Conservation (phyloP, 2,888 invertebrate species). For the Ectemnius cavifrons region DNA sequence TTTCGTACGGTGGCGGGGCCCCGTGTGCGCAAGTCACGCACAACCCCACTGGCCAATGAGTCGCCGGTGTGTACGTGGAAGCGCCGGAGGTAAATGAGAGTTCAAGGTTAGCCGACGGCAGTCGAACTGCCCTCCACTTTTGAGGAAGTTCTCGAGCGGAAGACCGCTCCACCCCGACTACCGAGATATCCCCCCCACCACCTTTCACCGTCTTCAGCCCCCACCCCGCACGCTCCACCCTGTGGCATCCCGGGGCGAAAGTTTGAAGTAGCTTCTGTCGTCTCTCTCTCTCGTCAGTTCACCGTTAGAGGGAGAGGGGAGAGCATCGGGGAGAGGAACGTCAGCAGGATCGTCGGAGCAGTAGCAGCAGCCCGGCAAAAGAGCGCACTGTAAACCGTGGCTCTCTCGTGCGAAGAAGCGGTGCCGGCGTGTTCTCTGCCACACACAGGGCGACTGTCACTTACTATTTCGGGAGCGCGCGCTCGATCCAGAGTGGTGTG, state of each 20-base stretch:
- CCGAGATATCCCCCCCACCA: no score
- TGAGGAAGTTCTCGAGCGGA: conserved; percentile 28
- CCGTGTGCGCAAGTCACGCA: conserved; percentile 25
- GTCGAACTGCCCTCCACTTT: conserved; percentile 35
- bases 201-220: no score
- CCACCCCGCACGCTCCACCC: no score
- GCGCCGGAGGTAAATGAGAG: conserved; percentile 53
- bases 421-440: conserved; percentile 18
- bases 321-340: conserved; percentile 19
- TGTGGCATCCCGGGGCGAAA: no score
- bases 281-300: no score
- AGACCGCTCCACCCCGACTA: not conserved
- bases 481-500: conserved; percentile 50
- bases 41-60: conserved; percentile 35
- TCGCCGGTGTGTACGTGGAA: conserved; percentile 21
- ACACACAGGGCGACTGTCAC: conserved; percentile 50
- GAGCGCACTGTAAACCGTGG: not conserved
- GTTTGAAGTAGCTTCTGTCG: no score
- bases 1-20: conserved; percentile 12
- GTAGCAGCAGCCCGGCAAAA: no score
- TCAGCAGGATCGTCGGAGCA: no score
- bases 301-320: conserved; percentile 22
- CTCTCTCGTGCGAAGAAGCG: conserved; percentile 10
- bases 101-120: conserved; percentile 58
- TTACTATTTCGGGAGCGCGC: conserved; percentile 62